Conservation (phyloP, 2,113 vertebrate genomes). For the Rhipidura dahli region DNA sequence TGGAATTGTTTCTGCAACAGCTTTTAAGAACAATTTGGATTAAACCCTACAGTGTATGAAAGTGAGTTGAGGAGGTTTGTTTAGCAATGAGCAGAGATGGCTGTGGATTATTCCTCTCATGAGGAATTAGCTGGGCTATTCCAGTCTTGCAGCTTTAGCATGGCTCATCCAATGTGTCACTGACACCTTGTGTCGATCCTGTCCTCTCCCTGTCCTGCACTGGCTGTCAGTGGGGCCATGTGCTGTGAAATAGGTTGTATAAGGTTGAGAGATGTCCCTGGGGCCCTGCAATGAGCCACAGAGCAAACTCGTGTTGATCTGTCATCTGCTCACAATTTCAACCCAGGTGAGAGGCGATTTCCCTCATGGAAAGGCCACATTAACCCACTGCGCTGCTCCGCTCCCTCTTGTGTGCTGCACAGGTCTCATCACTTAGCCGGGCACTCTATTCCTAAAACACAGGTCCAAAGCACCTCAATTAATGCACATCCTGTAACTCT, state of each 20-base stretch:
- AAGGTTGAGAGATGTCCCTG: not conserved
- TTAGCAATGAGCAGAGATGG: not conserved
- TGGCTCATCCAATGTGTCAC: not conserved
- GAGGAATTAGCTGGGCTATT: not conserved
- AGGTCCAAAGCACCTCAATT: not conserved
- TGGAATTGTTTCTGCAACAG: not conserved
- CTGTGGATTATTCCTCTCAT: not conserved
- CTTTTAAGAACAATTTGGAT: not conserved
- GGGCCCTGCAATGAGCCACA: not conserved
- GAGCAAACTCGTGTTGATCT: not conserved
- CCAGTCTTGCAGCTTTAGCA: not conserved
- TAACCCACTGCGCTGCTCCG: not conserved
- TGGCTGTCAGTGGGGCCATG: not conserved
- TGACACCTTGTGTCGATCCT: not conserved
- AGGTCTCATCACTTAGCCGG: not conserved
- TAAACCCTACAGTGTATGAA: not conserved
- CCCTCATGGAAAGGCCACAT: not conserved
- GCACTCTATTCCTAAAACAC: not conserved
- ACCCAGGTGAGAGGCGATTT: not conserved
- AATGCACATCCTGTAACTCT: not conserved
- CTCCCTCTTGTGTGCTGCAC: not conserved
- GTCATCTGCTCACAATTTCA: constrained; percentile 32
- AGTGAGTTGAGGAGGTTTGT: not conserved
- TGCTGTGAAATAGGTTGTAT: not conserved
- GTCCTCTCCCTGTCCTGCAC: not conserved